Evolutionary conservation across 2,113 vertebrate genomes (phyloP), one percentile per base, ranked within the genome.

Genomic region (Pitta sordida): DNA sequence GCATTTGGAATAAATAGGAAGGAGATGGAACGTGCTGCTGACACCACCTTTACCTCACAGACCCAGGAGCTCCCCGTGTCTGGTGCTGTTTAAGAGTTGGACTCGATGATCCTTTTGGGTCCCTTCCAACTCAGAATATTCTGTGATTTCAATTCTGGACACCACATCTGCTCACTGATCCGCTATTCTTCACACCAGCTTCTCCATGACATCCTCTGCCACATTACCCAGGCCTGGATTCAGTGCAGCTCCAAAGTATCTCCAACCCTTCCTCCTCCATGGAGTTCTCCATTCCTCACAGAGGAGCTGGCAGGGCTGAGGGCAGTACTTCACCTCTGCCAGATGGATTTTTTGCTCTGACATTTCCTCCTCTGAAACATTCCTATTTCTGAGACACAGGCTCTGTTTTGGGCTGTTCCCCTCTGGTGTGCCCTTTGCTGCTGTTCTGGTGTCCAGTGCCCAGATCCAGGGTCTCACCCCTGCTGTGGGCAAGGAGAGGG

Each of bases 21-120:
- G 20, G 2, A 21, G n/a, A 20, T 6, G 21, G 60, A 41, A 1
- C 39, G 37, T 37, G 58, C 20, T n/a, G 58, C 37, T 27, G 82
- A 5, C 15, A 1, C 1, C 0, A 0, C 41, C 58, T 26, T 9
- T 9, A 6, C 23, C 30, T 9, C 30, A 10, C 4, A 24, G 68
- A 2, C 20, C 62, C 32, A 11, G 56, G 36, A 79, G 32, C 22
- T 36, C 13, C 1, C 3, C 0, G 1, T 15, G n/a, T n/a, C n/a
- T n/a, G n/a, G n/a, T n/a, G n/a, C n/a, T n/a, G n/a, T n/a, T n/a
- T n/a, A n/a, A n/a, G n/a, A n/a, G n/a, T n/a, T n/a, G n/a, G n/a
- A n/a, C n/a, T n/a, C n/a, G n/a, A n/a, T n/a, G n/a, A n/a, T n/a
- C n/a, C n/a, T n/a, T n/a, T n/a, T n/a, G n/a, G n/a, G n/a, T n/a